Base-by-base conservation (phyloP, 1,140 invertebrate genomes). In the Dinothrombium tinctorium region DNA sequence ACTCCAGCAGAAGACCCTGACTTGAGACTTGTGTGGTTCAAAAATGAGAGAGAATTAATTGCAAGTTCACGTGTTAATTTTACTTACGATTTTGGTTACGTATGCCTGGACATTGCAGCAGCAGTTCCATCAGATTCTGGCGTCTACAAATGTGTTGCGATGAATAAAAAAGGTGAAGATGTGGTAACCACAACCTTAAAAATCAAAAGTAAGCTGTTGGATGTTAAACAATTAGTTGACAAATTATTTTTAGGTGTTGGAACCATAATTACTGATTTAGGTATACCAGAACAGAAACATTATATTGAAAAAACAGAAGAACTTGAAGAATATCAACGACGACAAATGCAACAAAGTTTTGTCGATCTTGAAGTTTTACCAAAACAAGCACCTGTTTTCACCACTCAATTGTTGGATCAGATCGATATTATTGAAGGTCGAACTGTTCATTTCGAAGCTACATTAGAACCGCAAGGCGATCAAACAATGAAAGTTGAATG, bases 11-110 rank as follows among this genome's bases (percentile, higher is more conserved):
- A 86, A 56, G 87, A 95, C 62, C 79, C 83, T 4, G 86, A 80
- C 1, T 84, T 94, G 77, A 71, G 74, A 42, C 80, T 95, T 19
- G 84, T 92, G 62, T 94, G 87, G 87, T 89, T 70, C 57, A 75
- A 79, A 54, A 83, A 94, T 61, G 86, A 84, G 41, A 67, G 69
- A 51, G 83, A 84, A 1, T 72, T 94, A 49, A 73, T 75, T 50
- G 17, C 42, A 52, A 68, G 67, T 33, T 62, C 67, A 51, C 57
- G 69, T n/a, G 69, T 68, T 52, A 61, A 61, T 32, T 65, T 66
- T 19, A 59, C 60, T 35, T 59, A 59, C 49, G 66, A 69, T 51
- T 67, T 90, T 56, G 87, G 87, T 33, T 94, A 87, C 54, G 84
- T 89, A 12, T 80, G 83, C 14, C 48, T 69, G 21, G 66, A 69